Base-by-base conservation (phyloP, 2,888 invertebrate species). In the Lepetodrilus schrolli region DNA sequence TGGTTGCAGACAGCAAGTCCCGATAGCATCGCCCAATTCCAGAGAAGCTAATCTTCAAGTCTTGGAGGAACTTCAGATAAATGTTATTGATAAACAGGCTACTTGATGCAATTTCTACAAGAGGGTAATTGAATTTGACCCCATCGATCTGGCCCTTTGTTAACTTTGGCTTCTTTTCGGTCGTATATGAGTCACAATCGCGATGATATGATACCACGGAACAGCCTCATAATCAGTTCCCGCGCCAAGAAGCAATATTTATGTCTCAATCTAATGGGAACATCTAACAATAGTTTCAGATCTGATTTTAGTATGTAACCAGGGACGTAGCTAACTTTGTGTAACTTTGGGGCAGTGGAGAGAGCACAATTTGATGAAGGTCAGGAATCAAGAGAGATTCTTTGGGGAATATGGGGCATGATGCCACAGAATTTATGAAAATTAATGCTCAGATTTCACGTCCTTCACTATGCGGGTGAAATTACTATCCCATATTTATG, bases 111-210 rank as follows among this genome's bases (percentile, higher is more conserved):
- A 68, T 43, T 68, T 47, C 68, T 43, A 47, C 38, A 47, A 47
- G 74, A 71, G 70, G 74, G 70, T 74, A 74, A 74, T 74, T 74
- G 74, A 66, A 74, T 70, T 66, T 74, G 74, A 74, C 70, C 74
- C 38, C 68, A 74, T 70, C 74, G 74, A 74, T 74, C 49, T 47
- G 37, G 13, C 20, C 38, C 74, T 70, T 70, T 74, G 68, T 68
- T 68, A 47, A 47, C 47, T 47, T 66, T 66, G 38, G 68, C 21
- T 47, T 26, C 47, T 3, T 68, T 43, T 58, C 58, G 34, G 26
- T 58, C n/a, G 58, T n/a, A 30, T 58, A 17, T 58, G 58, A 58
- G 30, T 58, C 58, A 58, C 30, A 58, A 58, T 30, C 34, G 26
- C 5, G 58, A 58, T 58, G 17, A 58, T 30, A 30, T 30, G 58